Evolutionary conservation across 2,797 vertebrate genomes (phyloP), one percentile per base, ranked within the genome.

Genomic region (Myotis planiceps): DNA sequence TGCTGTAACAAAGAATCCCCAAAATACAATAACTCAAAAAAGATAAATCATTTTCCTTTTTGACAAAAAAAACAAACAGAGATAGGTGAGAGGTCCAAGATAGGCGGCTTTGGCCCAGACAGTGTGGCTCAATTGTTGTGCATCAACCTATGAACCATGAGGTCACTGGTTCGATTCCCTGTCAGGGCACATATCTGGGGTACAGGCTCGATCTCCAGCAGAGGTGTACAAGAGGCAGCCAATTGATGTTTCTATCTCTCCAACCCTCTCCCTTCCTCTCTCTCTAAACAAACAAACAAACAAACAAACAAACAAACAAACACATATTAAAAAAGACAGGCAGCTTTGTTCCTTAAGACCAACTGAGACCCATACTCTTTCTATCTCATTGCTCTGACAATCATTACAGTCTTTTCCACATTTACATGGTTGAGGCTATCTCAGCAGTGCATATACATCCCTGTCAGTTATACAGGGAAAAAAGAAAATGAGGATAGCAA

Each of bases 1-100:
- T 92, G 81, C 87, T 90, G 8, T 97, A 92, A 96, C 89, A 89
- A 96, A 95, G 69, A 83, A 90, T 92, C 23, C 55, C 60, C 63
- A 15, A 55, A 87, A 68, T 68, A 51, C 47, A 72, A 12, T 42
- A 39, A 88, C 45, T 94, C 23, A 37, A 25, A 66, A 87, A 53
- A 45, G 19, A 60, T 18, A 34, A 45, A 16, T 96, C 19, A 68
- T 74, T 53, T 95, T 37, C 29, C 19, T 86, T 55, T 71, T 16
- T 75, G 51, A 74, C 14, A 66, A 72, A 80, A 55, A 14, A 45
- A 12, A 45, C 42, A 45, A 45, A 45, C 27, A 83, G 15, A 66
- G 23, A 27, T 29, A 72, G 39, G 21, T 49, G 9, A 29, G 34
- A 75, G 3, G 9, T 71, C 58, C 29, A 32, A 42, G n/a, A 58